A percentile compares a stretch with the other conserved stretches of the same genome.
Conservation (phyloP, 2,113 vertebrate genomes). For the Synodontis membranacea region DNA sequence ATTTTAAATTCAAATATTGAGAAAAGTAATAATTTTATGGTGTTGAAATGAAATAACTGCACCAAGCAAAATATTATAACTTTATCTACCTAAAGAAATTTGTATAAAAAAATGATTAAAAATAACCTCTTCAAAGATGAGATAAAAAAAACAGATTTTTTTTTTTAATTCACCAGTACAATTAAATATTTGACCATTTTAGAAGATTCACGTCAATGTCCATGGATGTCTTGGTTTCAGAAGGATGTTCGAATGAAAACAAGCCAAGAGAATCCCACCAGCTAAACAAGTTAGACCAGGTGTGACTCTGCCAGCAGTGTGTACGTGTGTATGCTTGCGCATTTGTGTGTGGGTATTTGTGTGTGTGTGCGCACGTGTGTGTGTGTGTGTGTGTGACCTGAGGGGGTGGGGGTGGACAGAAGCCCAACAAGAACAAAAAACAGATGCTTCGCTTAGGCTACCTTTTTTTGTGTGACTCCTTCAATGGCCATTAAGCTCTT, state of each 20-base stretch:
- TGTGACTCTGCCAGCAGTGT: slow-evolving; percentile 66
- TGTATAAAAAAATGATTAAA: neutral
- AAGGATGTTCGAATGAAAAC: neutral
- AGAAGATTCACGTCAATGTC: no score
- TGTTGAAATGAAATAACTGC: neutral
- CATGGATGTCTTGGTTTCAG: neutral
- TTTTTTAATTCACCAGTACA: neutral
- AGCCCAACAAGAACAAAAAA: slow-evolving; percentile 64
- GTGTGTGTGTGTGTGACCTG: slow-evolving; percentile 25
- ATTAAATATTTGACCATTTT: neutral
- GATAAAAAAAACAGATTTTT: neutral
- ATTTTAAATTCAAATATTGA: no score
- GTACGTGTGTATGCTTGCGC: slow-evolving; percentile 21
- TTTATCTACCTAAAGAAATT: neutral
- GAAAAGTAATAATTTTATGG: no score
- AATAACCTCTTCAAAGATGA: neutral
- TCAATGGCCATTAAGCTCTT: slow-evolving; percentile 45
- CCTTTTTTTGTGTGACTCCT: slow-evolving; percentile 60
- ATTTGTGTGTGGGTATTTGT: neutral
- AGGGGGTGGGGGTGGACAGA: slow-evolving; percentile 57
- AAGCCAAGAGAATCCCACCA: slow-evolving; percentile 61
- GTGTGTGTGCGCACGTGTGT: neutral
- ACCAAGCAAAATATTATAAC: neutral
- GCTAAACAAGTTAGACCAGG: slow-evolving; percentile 70
- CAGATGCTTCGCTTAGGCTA: slow-evolving; percentile 65